Conservation (phyloP, 1,140 invertebrate genomes). For the Armadillidium nasatum region DNA sequence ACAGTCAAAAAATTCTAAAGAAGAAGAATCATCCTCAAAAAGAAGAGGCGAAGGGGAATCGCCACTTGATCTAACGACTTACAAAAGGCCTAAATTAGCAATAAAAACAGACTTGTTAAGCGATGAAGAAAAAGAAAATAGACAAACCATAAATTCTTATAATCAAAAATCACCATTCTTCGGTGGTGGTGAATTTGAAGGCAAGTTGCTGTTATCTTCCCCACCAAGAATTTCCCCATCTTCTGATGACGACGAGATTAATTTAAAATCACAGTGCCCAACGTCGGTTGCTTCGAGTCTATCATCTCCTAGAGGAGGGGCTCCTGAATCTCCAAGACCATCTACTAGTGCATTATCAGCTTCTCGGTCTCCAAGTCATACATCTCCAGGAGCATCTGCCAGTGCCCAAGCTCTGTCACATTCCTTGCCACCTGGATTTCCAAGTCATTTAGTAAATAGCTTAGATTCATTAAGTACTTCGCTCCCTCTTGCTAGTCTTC, state of each 20-base stretch:
- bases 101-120: conserved; percentile 41
- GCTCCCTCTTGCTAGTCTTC: conserved; percentile 36
- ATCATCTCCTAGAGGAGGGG: conserved; percentile 32
- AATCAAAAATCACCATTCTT: conserved; percentile 31
- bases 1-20: background rate
- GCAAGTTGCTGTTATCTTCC: conserved; percentile 36
- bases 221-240: conserved; percentile 38
- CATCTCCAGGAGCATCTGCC: conserved; percentile 22
- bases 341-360: conserved; percentile 32
- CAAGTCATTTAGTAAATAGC: conserved; percentile 18
- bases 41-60: conserved; percentile 41
- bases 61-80: conserved; percentile 43
- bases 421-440: conserved; percentile 33
- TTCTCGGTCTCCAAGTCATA: conserved; percentile 13
- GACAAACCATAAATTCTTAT: conserved; percentile 37
- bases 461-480: conserved; percentile 6
- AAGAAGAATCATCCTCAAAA: conserved; percentile 35
- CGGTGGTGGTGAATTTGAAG: conserved; percentile 35
- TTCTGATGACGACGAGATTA: conserved; percentile 27
- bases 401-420: conserved; percentile 32
- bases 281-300: conserved; percentile 35
- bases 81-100: conserved; percentile 37
- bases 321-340: conserved; percentile 39
- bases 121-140: conserved; percentile 44
- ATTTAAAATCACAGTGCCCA: conserved; percentile 33